phyloP scores from a whole-genome alignment of 2,113 vertebrate genomes.

The Cervus canadensis region DNA sequence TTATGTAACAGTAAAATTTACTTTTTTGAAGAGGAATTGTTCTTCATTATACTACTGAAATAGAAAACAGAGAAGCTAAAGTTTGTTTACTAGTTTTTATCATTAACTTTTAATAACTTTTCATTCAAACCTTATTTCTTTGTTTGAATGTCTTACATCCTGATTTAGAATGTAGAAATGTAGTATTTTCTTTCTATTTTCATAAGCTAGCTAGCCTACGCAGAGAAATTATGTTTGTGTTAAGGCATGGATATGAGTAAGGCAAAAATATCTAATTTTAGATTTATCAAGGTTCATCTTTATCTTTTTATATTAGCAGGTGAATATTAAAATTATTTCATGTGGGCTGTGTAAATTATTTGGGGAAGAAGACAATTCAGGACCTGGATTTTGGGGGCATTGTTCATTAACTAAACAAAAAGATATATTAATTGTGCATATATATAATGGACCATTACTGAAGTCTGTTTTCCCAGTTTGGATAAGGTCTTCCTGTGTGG shows the following conservation, averaged over 20 bases:
- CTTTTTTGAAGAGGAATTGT: background rate
- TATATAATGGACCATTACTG: background rate
- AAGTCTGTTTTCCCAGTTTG: background rate
- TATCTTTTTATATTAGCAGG: slow-evolving; percentile 1
- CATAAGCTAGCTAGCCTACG: background rate
- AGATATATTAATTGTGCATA: background rate
- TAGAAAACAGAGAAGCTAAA: background rate
- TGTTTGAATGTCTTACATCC: background rate
- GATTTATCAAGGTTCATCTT: slow-evolving; percentile 16
- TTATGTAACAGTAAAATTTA: slow-evolving; percentile 4
- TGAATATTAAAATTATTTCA: background rate
- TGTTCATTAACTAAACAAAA: background rate
- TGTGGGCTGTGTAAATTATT: slow-evolving; percentile 23
- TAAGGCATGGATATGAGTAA: background rate
- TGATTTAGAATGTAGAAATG: background rate
- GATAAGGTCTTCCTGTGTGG: background rate
- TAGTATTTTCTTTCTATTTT: background rate
- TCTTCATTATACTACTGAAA: background rate
- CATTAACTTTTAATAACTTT: slow-evolving; percentile 23
- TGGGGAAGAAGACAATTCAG: background rate
- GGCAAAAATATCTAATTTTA: slow-evolving; percentile 15
- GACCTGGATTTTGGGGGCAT: background rate
- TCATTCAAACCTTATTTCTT: background rate
- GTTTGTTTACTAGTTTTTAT: background rate
- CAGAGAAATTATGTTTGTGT: slow-evolving; percentile 29